Evolutionary conservation across 2,113 vertebrate species (phyloP).

Genomic region (Chrysochloris asiatica): DNA sequence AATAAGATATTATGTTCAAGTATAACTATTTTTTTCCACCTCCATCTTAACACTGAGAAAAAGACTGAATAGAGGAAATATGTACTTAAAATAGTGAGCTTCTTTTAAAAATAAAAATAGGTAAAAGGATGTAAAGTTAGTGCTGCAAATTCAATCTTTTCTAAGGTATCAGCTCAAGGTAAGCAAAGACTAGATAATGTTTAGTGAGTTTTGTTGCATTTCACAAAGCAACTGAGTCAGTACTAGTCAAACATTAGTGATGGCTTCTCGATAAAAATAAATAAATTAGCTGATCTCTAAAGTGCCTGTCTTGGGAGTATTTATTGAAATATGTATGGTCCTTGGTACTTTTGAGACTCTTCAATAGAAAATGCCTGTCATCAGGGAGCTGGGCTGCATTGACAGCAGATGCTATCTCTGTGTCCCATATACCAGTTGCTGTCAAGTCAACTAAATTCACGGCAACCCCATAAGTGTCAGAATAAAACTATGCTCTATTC

Average conservation of each 20-base stretch:
- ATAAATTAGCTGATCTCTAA: constrained; percentile 32
- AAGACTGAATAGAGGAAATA: constrained; percentile 52
- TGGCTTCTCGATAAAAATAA: not conserved
- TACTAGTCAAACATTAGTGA: not conserved
- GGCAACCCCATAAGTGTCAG: not conserved
- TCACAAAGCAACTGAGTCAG: not conserved
- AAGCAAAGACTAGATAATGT: not conserved
- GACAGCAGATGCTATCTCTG: not conserved
- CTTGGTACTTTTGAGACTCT: constrained; percentile 35
- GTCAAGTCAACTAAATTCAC: not conserved
- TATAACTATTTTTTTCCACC: constrained; percentile 48
- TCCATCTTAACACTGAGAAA: constrained; percentile 54
- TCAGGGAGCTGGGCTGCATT: not conserved
- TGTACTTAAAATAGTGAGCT: constrained; percentile 57
- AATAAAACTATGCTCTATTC: not conserved
- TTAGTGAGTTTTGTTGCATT: not conserved
- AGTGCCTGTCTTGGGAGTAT: not conserved
- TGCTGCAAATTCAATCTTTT: constrained; percentile 36
- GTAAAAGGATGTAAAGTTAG: not conserved
- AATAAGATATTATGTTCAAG: constrained; percentile 66
- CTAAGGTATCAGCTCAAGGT: not conserved
- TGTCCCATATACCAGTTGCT: not conserved
- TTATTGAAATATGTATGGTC: not conserved
- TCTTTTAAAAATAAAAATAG: constrained; percentile 33
- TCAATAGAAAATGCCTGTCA: not conserved